These are phyloP conservation scores for Isaurus tuberculatus DNA, from an alignment of 92 coral and sea anemone species.

Conservation along the genomic window DNA sequence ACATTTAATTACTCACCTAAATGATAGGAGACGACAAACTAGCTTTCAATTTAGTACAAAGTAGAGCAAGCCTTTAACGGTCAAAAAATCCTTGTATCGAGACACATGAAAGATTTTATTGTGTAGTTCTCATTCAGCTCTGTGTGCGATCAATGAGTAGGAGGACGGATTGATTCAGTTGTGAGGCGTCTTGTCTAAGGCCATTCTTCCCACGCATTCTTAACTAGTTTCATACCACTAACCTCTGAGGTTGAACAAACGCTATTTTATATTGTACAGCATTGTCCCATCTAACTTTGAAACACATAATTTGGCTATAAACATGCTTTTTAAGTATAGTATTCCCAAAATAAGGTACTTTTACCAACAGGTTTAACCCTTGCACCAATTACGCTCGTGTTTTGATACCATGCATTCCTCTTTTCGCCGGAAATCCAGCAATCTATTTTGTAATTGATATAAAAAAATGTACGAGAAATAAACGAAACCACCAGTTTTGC, in stretches of 20 bases:
- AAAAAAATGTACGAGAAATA: not conserved
- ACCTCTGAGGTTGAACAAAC: not conserved
- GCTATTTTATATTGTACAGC: not conserved
- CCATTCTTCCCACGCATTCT: not conserved
- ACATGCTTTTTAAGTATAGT: no score
- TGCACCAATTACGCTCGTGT: not conserved
- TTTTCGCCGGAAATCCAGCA: slow-evolving; percentile 13
- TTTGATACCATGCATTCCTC: no score
- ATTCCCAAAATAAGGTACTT: no score
- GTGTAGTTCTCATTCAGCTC: not conserved
- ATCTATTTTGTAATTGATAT: not conserved
- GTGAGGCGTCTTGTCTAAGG: not conserved
- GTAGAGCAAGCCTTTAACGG: no score
- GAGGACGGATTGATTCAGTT: not conserved
- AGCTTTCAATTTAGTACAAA: no score
- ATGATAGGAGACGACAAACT: no score
- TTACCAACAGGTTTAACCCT: not conserved
- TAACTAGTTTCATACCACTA: not conserved
- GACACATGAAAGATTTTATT: not conserved
- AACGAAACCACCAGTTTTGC: no score
- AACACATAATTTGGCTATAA: not conserved
- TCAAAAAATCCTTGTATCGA: no score
- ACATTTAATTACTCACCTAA: no score
- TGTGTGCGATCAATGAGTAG: not conserved
- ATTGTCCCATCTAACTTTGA: not conserved